Conservation (phyloP, 2,888 invertebrate species). For the Caenorhabditis macrosperma region DNA sequence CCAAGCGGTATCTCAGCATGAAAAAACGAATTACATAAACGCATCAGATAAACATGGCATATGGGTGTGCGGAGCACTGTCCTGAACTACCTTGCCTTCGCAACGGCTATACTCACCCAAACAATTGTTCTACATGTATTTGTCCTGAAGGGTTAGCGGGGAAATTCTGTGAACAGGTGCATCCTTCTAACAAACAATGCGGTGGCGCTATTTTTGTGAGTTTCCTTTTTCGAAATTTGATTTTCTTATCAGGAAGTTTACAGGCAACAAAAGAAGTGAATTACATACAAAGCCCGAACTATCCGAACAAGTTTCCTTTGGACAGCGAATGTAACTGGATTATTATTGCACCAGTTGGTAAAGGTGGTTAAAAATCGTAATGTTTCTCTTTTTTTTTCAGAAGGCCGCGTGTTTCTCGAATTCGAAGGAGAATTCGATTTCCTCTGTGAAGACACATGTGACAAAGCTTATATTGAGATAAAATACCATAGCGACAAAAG, state of each 20-base stretch:
- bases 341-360: slow-evolving; percentile 67
- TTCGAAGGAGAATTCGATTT: slow-evolving; percentile 76
- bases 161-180: slow-evolving; percentile 70
- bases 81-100: slow-evolving; percentile 54
- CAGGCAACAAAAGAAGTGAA: slow-evolving; percentile 66
- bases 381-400: too few relatives aligned
- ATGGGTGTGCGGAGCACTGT: slow-evolving; percentile 72
- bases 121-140: slow-evolving; percentile 74
- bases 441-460: slow-evolving; percentile 78
- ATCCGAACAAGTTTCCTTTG: slow-evolving; percentile 69
- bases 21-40: too few relatives aligned
- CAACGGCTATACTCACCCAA: slow-evolving; percentile 78
- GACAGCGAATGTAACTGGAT: slow-evolving; percentile 77
- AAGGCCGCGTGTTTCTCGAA: slow-evolving; percentile 68
- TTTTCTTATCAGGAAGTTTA: background rate
- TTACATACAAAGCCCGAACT: slow-evolving; percentile 69
- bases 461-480: slow-evolving; percentile 78
- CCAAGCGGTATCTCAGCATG: slow-evolving; percentile 76
- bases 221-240: background rate
- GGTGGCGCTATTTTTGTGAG: slow-evolving; percentile 74
- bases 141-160: slow-evolving; percentile 78
- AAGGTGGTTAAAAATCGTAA: background rate
- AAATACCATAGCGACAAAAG: slow-evolving; percentile 76
- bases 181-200: slow-evolving; percentile 68
- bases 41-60: slow-evolving; percentile 79